Evolutionary conservation across 2,797 vertebrate genomes (phyloP), one percentile per base, ranked within the genome.

Genomic region (Crocodylus rhombifer): DNA sequence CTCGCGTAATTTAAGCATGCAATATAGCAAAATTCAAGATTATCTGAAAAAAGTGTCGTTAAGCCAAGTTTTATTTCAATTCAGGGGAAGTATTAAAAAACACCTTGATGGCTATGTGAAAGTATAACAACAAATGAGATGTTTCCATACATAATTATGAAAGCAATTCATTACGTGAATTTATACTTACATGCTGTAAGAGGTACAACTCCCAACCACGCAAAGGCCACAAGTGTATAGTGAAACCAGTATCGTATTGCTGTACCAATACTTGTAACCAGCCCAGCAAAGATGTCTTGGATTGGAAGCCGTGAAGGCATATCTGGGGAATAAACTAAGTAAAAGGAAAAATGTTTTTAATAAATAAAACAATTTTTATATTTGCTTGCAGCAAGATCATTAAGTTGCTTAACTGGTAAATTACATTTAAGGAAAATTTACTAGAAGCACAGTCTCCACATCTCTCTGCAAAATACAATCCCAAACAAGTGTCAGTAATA

Each of bases 191-290:
- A 99, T 98, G 99, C 99, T 96, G 99, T 99, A 96, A 99, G 99
- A 98, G 99, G 99, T 97, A 99, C 99, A 96, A 99, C 99, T 94
- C 99, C 99, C 91, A 99, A 97, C 98, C 99, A 99, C 3, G 99
- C 99, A 75, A 99, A 99, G 98, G 99, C 99, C 98, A 99, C 99
- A 98, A 99, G 98, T 86, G 99, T 99, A 91, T 99, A 99, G 98
- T 99, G 99, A 97, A 99, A 99, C 99, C 99, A 99, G 96, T 99
- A 99, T 97, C 99, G 98, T 97, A 99, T 99, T 94, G 99, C 99
- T 60, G 99, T 99, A 97, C 99, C 99, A 97, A 99, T 99, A 98
- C 99, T 99, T 10, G 99, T 99, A 96, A 99, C 98, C 97, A 99
- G 98, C 95, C 99, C 99, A 74, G 99, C 99, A 97, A 99, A 99